Evolutionary conservation across 2,797 vertebrate genomes (phyloP), one percentile per base, ranked within the genome.

Genomic region (Salmo trutta): DNA sequence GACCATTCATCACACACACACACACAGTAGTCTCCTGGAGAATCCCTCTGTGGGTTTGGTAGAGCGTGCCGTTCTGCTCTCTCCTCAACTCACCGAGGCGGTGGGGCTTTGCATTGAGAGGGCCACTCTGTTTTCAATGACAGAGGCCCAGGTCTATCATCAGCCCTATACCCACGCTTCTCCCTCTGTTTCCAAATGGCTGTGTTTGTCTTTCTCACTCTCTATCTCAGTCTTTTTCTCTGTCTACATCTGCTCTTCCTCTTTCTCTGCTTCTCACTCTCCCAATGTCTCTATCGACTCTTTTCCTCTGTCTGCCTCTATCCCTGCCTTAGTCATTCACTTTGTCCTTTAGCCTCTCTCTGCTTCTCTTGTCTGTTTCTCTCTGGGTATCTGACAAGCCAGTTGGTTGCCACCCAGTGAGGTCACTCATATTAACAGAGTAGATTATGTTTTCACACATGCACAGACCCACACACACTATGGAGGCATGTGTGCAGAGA

Each of bases 61-160:
- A 33, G 31, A 69, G 67, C 31, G 33, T 41, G 33, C 67, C 19
- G 33, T 69, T 69, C 67, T 69, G 67, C 33, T 69, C 67, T 36
- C 67, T 69, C 67, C 27, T 31, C 66, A 33, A 16, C 33, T 36
- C 33, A 69, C 31, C 3, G 19, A 41, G 67, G 29, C 5, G 17
- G 67, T 36, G 29, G 67, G 8, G 29, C 17, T 36, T 69, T 33
- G 19, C 29, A 21, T n/a, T 6, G 31, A 69, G 67, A 69, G 67
- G 67, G 29, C 16, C 29, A 4, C 41, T 47, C 41, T 68, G 66
- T 68, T 68, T 36, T 31, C 31, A 17, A 33, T 68, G 66, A 31
- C 67, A 19, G 31, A 41, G 31, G 17, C 31, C 66, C 66, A 69
- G 31, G 21, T 5, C 64, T 6, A 27, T 69, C 67, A 41, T 69